Base-by-base conservation (phyloP, 2,797 vertebrate species). In the Knipowitschia caucasica region DNA sequence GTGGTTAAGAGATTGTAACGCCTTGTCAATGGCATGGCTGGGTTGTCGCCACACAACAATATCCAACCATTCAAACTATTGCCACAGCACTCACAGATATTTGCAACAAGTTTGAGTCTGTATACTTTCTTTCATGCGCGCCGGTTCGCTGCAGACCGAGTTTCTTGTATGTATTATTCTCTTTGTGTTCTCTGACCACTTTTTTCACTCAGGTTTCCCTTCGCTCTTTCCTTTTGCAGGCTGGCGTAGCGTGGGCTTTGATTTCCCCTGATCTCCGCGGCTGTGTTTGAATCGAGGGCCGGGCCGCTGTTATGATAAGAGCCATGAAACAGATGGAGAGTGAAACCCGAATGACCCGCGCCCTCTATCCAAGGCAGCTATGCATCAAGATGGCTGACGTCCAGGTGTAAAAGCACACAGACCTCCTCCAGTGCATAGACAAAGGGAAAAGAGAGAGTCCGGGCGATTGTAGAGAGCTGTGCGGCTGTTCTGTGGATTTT, bases 261-360 rank as follows among this genome's bases (percentile, higher is more conserved):
- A 35, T 50, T 56, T 21, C 21, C 35, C 64, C 61, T 35, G 44
- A 60, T 66, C 60, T 55, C 35, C 9, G 25, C 36, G 53, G 24
- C 49, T 45, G 17, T 30, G 39, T 67, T 33, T 35, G 39, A 56
- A 60, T 53, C 35, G 58, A 69, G 26, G 42, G 20, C 18, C 49
- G 56, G 53, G 52, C 44, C 69, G 21, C 51, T 66, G 64, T 54
- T 49, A 60, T 67, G 53, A 38, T 26, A 56, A 38, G 53, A 54
- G 56, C 44, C 30, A 46, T 52, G 50, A 69, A 70, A 63, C 78
- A 79, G 75, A 82, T 81, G 80, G 66, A 20, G 66, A 61, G 64
- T 26, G 47, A 60, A 67, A 50, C 68, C 55, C 62, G 25, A 49
- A 47, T 53, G 66, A 59, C 62, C 56, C 56, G 40, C 64, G 38